Percentiles rank a stretch among this genome's conserved stretches.
Conservation (phyloP, 2,888 invertebrate genomes). For the Torymus auratus region DNA sequence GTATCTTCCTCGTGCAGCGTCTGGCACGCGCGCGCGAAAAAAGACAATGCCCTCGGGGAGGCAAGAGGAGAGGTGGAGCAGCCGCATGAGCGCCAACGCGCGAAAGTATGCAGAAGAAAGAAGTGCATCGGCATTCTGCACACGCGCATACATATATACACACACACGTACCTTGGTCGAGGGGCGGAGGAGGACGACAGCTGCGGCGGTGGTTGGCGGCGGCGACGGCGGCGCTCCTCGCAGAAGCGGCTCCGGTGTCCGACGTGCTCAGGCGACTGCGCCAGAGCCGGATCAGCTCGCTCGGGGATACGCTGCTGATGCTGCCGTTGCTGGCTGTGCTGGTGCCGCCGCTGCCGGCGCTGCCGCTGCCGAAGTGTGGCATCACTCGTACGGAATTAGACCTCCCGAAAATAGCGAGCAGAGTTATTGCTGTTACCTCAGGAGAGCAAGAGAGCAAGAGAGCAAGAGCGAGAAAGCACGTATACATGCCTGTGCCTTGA, state of each 20-base stretch:
- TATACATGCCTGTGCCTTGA: conserved; percentile 60
- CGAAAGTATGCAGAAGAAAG: conserved; percentile 11
- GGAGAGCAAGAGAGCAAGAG: conserved; percentile 5
- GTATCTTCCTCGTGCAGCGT: background rate
- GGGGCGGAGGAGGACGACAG: conserved; percentile 66
- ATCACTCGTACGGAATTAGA: conserved; percentile 75
- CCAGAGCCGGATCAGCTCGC: conserved; percentile 63
- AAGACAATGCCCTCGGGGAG: background rate
- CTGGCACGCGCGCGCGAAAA: background rate
- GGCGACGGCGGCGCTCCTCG: conserved; percentile 36
- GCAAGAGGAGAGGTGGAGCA: background rate
- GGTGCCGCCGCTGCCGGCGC: conserved; percentile 62
- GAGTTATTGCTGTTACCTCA: conserved; percentile 69
- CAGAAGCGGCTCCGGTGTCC: conserved; percentile 34
- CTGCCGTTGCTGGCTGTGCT: conserved; percentile 51
- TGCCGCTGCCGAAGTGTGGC: conserved; percentile 73
- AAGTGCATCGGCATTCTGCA: background rate
- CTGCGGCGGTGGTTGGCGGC: conserved; percentile 9
- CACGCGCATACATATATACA: too few relatives aligned
- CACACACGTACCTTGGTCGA: conserved; percentile 68
- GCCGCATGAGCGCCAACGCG: background rate
- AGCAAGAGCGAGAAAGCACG: too few relatives aligned
- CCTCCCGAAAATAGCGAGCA: conserved; percentile 71
- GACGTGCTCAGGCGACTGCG: conserved; percentile 71
- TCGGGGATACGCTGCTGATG: conserved; percentile 58